phyloP scores from a whole-genome alignment of 2,888 invertebrate genomes.

The Drosophila parthenogenetica region DNA sequence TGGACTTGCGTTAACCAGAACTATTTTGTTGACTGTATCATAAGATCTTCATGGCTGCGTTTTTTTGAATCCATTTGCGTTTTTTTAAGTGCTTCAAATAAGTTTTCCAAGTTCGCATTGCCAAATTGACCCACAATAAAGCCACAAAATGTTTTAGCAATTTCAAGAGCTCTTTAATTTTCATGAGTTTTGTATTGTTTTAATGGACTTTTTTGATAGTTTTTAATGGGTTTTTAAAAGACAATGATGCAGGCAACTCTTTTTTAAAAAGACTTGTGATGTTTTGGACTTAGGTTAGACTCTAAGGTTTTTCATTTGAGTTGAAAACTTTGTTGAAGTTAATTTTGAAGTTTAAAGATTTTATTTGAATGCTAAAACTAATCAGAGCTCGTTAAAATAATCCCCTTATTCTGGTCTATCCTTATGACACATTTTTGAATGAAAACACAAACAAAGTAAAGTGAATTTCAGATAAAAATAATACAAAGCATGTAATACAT shows the following conservation, averaged over 20 bases:
- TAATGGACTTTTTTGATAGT: conserved; percentile 28
- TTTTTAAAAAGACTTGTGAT: too few species aligned
- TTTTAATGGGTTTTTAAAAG: conserved; percentile 3
- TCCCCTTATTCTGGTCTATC: too few species aligned
- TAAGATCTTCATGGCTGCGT: conserved; percentile 14
- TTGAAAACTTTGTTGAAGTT: too few species aligned
- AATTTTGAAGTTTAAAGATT: too few species aligned
- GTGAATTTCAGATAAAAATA: too few species aligned
- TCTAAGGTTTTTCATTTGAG: too few species aligned
- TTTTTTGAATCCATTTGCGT: conserved; percentile 4
- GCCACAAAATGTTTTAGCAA: conserved; percentile 29
- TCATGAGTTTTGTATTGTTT: conserved; percentile 14
- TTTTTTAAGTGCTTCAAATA: conserved; percentile 4
- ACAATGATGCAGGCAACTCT: not conserved
- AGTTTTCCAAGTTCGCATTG: conserved; percentile 22
- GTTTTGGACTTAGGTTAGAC: not conserved
- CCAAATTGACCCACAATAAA: conserved; percentile 30
- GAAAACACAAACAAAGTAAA: too few species aligned
- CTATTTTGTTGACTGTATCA: not conserved
- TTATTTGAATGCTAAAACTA: too few species aligned
- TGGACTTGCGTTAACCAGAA: too few species aligned
- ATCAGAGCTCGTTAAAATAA: too few species aligned
- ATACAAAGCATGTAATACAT: too few species aligned
- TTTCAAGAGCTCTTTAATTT: conserved; percentile 19
- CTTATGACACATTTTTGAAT: too few species aligned